A percentile compares a stretch with the other conserved stretches of the same genome.
These are phyloP conservation scores for Characodon lateralis DNA, from an alignment of 2,797 vertebrate species.

Conservation along the genomic window DNA sequence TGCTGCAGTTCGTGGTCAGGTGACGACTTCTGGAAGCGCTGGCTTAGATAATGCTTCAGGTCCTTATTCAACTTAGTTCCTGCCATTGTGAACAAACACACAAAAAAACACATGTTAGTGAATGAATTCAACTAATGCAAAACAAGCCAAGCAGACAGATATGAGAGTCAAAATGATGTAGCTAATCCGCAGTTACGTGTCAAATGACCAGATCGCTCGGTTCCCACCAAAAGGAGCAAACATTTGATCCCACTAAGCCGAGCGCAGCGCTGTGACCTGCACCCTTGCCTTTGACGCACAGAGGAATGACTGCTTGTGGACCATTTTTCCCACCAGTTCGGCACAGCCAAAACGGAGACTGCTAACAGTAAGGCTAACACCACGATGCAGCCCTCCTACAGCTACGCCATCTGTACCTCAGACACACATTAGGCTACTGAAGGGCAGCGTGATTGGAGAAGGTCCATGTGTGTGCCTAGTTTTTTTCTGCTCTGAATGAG, in stretches of 20 bases:
- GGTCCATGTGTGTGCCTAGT: conserved; percentile 34
- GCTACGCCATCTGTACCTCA: conserved; percentile 80
- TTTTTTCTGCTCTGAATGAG: conserved; percentile 7
- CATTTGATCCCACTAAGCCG: conserved; percentile 29
- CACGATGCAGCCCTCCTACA: conserved; percentile 73
- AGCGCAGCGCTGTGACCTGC: conserved; percentile 39
- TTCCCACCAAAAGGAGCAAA: conserved; percentile 18
- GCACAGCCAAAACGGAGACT: conserved; percentile 49
- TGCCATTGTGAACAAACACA: conserved; percentile 70
- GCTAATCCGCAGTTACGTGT: conserved; percentile 25
- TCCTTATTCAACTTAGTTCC: conserved; percentile 96
- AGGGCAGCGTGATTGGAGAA: conserved; percentile 70
- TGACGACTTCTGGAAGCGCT: conserved; percentile 96
- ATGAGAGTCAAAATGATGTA: conserved; percentile 2
- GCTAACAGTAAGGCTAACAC: conserved; percentile 57
- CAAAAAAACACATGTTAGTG: conserved; percentile 35
- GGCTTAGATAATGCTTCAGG: conserved; percentile 94
- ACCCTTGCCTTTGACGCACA: conserved; percentile 68
- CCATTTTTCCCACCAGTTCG: conserved; percentile 39
- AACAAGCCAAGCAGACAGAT: not conserved
- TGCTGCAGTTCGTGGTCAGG: conserved; percentile 96
- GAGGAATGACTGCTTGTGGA: conserved; percentile 61
- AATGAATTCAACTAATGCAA: conserved; percentile 24
- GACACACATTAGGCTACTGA: conserved; percentile 74
- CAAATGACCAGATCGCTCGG: conserved; percentile 37